phyloP scores from a whole-genome alignment of 37 sponge, comb jelly and placozoan genomes.

The Beroe forskalii region DNA sequence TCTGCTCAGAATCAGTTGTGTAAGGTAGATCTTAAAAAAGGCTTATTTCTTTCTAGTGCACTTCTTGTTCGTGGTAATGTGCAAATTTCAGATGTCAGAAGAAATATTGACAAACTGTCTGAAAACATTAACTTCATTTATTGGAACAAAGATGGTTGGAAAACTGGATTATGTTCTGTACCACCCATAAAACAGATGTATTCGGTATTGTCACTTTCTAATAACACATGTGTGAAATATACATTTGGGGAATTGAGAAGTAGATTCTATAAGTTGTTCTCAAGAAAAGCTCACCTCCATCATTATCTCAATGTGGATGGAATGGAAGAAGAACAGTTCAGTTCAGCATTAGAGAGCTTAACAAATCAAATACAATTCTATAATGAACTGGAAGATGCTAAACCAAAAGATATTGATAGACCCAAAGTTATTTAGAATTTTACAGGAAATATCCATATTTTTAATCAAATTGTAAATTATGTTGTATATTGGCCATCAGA shows the following conservation, averaged over 20 bases:
- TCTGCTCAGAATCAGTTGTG: slow-evolving; percentile 87
- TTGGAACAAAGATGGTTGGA: slow-evolving; percentile 99
- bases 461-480: no score
- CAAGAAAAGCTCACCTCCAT: slow-evolving; percentile 92
- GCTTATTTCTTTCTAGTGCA: slow-evolving; percentile 85
- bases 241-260: slow-evolving; percentile 73
- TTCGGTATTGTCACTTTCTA: slow-evolving; percentile 84
- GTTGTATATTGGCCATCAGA: no score
- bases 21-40: slow-evolving; percentile 83
- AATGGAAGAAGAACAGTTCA: slow-evolving; percentile 81
- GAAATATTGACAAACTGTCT: slow-evolving; percentile 84
- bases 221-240: slow-evolving; percentile 87
- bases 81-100: slow-evolving; percentile 85
- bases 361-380: neutral
- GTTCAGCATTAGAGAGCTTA: neutral
- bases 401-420: neutral
- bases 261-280: slow-evolving; percentile 83
- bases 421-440: slow-evolving; percentile 12
- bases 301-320: slow-evolving; percentile 93
- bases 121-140: slow-evolving; percentile 75
- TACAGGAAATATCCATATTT: no score
- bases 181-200: slow-evolving; percentile 92
- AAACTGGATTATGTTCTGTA: slow-evolving; percentile 93
- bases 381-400: neutral
- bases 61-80: slow-evolving; percentile 93